Base-by-base conservation (phyloP, 1,140 invertebrate species). In the Papilio polyxenes region DNA sequence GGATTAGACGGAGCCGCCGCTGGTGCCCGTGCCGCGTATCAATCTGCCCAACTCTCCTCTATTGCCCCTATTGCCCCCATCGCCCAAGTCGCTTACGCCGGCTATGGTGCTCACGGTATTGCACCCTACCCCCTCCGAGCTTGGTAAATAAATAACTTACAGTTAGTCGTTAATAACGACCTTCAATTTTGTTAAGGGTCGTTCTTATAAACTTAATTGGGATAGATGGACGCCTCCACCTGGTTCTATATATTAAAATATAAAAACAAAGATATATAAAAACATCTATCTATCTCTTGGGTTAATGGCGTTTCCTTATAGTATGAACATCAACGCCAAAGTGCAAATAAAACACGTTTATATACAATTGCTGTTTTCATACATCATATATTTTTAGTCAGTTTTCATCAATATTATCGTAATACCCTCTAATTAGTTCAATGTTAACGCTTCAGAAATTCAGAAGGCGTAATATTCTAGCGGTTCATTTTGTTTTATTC, bases 301-400 rank as follows among this genome's bases (percentile, higher is more conserved):
- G n/a, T n/a, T n/a, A n/a, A n/a, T n/a, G n/a, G n/a, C n/a, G n/a
- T n/a, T n/a, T n/a, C n/a, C n/a, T n/a, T n/a, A n/a, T n/a, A n/a
- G n/a, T n/a, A n/a, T n/a, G n/a, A 90, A 89, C 91, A 92, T 91
- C 92, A 93, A 91, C 92, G 92, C 93, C 92, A 94, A 94, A 94
- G 92, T 93, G 92, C 92, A 93, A 94, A 93, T 94, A 94, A 92
- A 91, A 90, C 90, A 90, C 82, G 83, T 88, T n/a, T 87, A 87
- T 89, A 89, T 84, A 88, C 86, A 87, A 83, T 59, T 81, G 78
- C 83, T 79, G 82, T 84, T 85, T 84, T 83, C 31, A 72, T 82
- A 49, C 23, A 40, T 48, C 49, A 5, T 62, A n/a, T 0, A 23
- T 62, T 62, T 5, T 13, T 51, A 51, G 49, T 0, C 13, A 51